phyloP scores from a whole-genome alignment of 1,140 invertebrate species.

The Drosophila lowei region DNA sequence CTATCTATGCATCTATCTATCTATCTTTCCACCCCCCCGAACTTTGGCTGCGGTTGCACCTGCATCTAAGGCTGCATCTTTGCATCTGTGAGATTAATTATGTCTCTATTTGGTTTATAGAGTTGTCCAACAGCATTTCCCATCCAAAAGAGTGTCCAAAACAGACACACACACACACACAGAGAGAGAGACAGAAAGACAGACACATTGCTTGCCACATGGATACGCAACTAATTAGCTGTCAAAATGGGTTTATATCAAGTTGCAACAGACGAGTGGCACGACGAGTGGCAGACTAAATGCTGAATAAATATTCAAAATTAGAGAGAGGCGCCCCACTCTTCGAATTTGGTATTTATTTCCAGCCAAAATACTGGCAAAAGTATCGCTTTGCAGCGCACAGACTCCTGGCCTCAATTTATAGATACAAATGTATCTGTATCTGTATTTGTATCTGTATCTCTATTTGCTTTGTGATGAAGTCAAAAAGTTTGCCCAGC shows the following conservation, averaged over 20 bases:
- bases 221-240: conserved; percentile 72
- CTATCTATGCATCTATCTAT: too few relatives aligned
- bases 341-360: neutral
- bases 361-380: conserved; percentile 12
- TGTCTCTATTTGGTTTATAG: conserved; percentile 52
- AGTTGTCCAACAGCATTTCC: conserved; percentile 42
- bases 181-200: too few relatives aligned
- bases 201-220: conserved; percentile 35
- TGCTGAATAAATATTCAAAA: conserved; percentile 10
- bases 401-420: conserved; percentile 25
- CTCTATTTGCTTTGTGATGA: conserved; percentile 34
- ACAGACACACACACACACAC: conserved; percentile 13
- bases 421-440: conserved; percentile 30
- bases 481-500: conserved; percentile 63
- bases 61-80: conserved; percentile 42
- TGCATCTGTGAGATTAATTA: conserved; percentile 49
- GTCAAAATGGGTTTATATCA: conserved; percentile 77
- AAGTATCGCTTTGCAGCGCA: conserved; percentile 12
- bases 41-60: conserved; percentile 46
- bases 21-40: neutral
- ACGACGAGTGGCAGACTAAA: neutral
- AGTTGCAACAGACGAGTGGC: conserved; percentile 36
- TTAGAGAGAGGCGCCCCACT: neutral
- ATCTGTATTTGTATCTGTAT: conserved; percentile 12
- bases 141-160: conserved; percentile 37